Evolutionary conservation across 2,888 invertebrate species (phyloP).

Genomic region (Leistus spinibarbis): DNA sequence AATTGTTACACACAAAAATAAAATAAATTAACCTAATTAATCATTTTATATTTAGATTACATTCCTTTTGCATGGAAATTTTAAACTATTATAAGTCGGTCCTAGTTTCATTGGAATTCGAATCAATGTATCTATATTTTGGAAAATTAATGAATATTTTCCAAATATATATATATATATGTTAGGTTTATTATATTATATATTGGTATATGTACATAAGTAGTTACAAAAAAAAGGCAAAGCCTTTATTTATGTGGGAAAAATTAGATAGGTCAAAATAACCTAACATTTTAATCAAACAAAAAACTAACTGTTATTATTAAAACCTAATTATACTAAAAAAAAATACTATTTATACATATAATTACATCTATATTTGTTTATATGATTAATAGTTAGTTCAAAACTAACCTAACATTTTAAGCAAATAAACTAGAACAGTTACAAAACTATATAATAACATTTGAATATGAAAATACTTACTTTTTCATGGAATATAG

Average conservation of each 20-base stretch:
- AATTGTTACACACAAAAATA: too few relatives aligned
- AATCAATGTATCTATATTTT: too few relatives aligned
- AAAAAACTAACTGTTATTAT: background rate
- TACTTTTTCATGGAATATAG: slow-evolving; percentile 59
- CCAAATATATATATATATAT: too few relatives aligned
- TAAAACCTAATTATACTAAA: background rate
- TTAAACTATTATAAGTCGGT: too few relatives aligned
- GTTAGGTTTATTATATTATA: too few relatives aligned
- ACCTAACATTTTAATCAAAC: background rate
- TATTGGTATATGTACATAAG: too few relatives aligned
- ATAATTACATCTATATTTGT: background rate
- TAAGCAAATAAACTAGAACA: background rate
- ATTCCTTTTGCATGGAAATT: too few relatives aligned
- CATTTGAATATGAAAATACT: slow-evolving; percentile 34
- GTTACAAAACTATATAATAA: background rate
- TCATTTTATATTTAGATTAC: too few relatives aligned
- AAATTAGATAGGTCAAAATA: background rate
- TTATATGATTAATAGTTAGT: background rate
- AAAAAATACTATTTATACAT: background rate
- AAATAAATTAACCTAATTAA: too few relatives aligned
- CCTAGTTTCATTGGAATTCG: too few relatives aligned
- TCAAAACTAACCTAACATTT: slow-evolving; percentile 23
- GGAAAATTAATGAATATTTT: too few relatives aligned
- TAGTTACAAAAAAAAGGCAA: background rate
- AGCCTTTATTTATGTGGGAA: background rate